These are phyloP conservation scores for Drosophila kohkoa DNA, from an alignment of 1,140 invertebrate species.

Conservation along the genomic window DNA sequence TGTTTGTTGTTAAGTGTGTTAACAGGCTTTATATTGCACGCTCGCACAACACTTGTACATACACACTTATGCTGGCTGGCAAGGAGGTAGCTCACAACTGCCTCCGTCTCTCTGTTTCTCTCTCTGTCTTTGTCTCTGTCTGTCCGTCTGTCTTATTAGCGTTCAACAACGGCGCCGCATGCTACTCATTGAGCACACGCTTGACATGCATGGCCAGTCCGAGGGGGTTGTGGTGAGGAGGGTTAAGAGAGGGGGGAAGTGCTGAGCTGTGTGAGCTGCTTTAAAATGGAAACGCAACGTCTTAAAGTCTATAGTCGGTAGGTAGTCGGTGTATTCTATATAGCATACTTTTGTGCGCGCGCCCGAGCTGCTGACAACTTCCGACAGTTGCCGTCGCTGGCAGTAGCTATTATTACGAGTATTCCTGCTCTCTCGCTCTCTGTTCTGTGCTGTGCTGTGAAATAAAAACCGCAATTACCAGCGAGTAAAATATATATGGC, in stretches of 20 bases:
- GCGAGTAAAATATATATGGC: slow-evolving; percentile 75
- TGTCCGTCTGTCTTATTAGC: slow-evolving; percentile 67
- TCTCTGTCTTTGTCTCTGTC: background rate
- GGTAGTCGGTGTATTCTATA: slow-evolving; percentile 1
- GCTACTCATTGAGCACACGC: slow-evolving; percentile 44
- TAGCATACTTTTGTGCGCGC: slow-evolving; percentile 52
- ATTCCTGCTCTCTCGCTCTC: slow-evolving; percentile 1
- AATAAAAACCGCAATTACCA: slow-evolving; percentile 83
- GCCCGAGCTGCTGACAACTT: slow-evolving; percentile 71
- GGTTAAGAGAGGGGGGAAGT: slow-evolving; percentile 33
- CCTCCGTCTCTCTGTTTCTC: background rate
- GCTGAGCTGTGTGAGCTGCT: slow-evolving; percentile 34
- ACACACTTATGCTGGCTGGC: slow-evolving; percentile 43
- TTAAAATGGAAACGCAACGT: slow-evolving; percentile 52
- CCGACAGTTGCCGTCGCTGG: slow-evolving; percentile 55
- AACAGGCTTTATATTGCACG: slow-evolving; percentile 76
- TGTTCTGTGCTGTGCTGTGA: slow-evolving; percentile 52
- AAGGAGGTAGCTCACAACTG: slow-evolving; percentile 10
- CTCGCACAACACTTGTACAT: slow-evolving; percentile 23
- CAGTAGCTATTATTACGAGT: slow-evolving; percentile 70
- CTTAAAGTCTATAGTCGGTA: slow-evolving; percentile 33
- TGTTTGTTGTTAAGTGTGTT: slow-evolving; percentile 82
- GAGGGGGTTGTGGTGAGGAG: background rate
- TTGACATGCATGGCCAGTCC: slow-evolving; percentile 30
- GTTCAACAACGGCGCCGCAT: slow-evolving; percentile 49